Conservation (phyloP, 1,140 invertebrate species). For the Aphidius gifuensis region DNA sequence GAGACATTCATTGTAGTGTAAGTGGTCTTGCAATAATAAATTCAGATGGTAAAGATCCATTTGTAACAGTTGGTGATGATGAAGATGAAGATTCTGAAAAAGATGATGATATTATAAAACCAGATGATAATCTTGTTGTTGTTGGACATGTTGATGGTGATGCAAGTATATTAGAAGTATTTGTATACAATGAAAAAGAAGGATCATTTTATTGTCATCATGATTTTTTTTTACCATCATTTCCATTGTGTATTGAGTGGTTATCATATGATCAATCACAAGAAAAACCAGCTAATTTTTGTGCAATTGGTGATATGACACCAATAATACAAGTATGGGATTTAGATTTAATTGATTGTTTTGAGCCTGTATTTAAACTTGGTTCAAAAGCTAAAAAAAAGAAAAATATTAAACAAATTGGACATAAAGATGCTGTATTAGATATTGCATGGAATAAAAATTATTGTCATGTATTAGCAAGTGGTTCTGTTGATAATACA, state of each 20-base stretch:
- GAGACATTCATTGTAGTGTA: slow-evolving; percentile 44
- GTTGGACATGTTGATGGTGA: slow-evolving; percentile 85
- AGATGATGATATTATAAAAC: slow-evolving; percentile 86
- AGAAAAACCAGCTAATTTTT: slow-evolving; percentile 72
- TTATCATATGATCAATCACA: slow-evolving; percentile 76
- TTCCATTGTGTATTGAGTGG: slow-evolving; percentile 91
- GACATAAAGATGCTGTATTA: slow-evolving; percentile 88
- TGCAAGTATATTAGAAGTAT: slow-evolving; percentile 81
- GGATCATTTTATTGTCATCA: slow-evolving; percentile 91
- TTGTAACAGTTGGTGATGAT: slow-evolving; percentile 56
- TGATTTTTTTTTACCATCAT: slow-evolving; percentile 82
- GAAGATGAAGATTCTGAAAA: slow-evolving; percentile 78
- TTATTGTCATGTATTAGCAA: slow-evolving; percentile 83
- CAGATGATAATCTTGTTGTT: slow-evolving; percentile 87
- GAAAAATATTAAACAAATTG: slow-evolving; percentile 63
- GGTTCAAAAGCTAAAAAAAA: slow-evolving; percentile 78
- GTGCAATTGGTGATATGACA: slow-evolving; percentile 88
- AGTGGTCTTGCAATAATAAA: slow-evolving; percentile 57
- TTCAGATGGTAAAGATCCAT: slow-evolving; percentile 59
- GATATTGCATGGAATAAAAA: slow-evolving; percentile 87
- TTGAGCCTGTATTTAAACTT: slow-evolving; percentile 81
- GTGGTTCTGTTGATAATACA: slow-evolving; percentile 85
- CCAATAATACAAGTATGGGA: slow-evolving; percentile 94
- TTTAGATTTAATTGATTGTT: slow-evolving; percentile 84
- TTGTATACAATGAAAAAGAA: slow-evolving; percentile 87